These are phyloP conservation scores for Spodoptera exigua DNA, from an alignment of 2,888 invertebrate genomes.

Conservation along the genomic window DNA sequence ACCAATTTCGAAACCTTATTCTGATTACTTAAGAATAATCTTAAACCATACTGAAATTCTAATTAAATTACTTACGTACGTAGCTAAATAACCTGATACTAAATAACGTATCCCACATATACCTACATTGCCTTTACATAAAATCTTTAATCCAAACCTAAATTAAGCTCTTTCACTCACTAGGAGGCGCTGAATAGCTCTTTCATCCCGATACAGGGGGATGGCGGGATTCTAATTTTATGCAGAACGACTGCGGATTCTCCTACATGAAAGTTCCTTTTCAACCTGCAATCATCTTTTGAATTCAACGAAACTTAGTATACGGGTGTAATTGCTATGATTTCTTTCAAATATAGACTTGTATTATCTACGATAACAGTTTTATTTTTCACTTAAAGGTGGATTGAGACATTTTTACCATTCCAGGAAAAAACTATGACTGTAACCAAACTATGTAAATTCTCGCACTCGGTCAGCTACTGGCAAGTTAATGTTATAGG, in stretches of 20 bases:
- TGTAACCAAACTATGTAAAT: no score
- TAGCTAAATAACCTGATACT: background rate
- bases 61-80: no score
- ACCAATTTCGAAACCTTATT: no score
- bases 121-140: constrained; percentile 13
- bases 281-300: background rate
- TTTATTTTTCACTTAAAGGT: no score
- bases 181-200: constrained; percentile 34
- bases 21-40: no score
- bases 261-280: constrained; percentile 14
- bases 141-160: constrained; percentile 9
- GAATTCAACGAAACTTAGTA: background rate
- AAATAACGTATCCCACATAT: constrained; percentile 1
- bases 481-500: no score
- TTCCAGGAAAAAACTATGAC: no score
- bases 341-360: no score
- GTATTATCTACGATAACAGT: no score
- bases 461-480: no score
- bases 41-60: no score
- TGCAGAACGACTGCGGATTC: constrained; percentile 17
- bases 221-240: constrained; percentile 24
- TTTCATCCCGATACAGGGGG: constrained; percentile 21
- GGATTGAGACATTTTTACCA: no score
- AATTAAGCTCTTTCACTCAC: constrained; percentile 6
- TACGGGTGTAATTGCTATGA: background rate